A percentile compares a stretch with the other conserved stretches of the same genome.
Conservation (phyloP, 2,888 invertebrate species). For the Junonia oenone region DNA sequence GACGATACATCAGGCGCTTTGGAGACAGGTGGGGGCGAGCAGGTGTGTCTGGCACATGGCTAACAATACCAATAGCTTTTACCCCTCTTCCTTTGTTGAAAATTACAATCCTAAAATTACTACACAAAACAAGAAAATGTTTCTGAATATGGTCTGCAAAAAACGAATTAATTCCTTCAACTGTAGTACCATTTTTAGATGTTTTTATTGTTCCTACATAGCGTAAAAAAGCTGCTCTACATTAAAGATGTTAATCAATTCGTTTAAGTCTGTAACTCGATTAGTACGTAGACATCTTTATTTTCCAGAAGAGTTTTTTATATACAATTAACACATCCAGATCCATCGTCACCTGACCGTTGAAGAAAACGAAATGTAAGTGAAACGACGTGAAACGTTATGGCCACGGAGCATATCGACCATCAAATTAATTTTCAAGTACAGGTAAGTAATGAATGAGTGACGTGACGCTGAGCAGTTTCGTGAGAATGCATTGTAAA, state of each 20-base stretch:
- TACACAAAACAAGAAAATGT: background rate
- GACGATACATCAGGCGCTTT: background rate
- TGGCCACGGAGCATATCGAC: constrained; percentile 66
- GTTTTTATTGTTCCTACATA: no score
- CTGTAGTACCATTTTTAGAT: no score
- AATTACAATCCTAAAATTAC: background rate
- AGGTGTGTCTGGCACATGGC: constrained; percentile 39
- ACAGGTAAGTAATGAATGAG: constrained; percentile 41
- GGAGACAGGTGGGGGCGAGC: constrained; percentile 35
- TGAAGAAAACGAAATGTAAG: constrained; percentile 31
- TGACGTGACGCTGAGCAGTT: background rate
- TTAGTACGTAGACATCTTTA: background rate
- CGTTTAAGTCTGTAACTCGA: background rate
- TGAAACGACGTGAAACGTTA: constrained; percentile 68
- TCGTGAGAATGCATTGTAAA: background rate
- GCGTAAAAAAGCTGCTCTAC: no score
- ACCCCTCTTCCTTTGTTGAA: background rate
- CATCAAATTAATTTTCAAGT: constrained; percentile 66
- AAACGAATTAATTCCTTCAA: background rate
- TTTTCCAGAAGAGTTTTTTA: background rate
- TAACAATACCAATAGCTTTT: constrained; percentile 32
- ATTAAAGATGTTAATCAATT: no score
- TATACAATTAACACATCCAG: background rate
- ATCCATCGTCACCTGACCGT: background rate
- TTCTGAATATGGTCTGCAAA: background rate